Conservation (phyloP, 1,140 invertebrate species). For the Steinernema feltiae region DNA sequence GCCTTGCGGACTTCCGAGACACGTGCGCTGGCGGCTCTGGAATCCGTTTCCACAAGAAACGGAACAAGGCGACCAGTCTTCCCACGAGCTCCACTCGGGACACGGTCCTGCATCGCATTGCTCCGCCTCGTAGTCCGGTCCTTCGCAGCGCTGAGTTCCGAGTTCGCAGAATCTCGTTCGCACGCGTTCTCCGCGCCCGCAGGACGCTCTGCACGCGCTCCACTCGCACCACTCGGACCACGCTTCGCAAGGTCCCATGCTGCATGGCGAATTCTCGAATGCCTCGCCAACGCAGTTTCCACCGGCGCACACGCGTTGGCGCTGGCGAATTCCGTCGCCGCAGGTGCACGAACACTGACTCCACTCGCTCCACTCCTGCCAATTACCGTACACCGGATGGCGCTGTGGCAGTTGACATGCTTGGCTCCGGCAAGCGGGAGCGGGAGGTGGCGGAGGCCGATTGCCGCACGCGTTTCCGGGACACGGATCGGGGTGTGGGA, state of each 20-base stretch:
- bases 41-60: constrained; percentile 34
- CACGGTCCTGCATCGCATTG: constrained; percentile 39
- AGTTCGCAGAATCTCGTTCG: constrained; percentile 38
- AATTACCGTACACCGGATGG: not conserved
- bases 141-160: constrained; percentile 40
- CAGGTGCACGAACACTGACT: constrained; percentile 36
- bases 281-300: constrained; percentile 26
- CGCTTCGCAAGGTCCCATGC: constrained; percentile 38
- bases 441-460: constrained; percentile 16
- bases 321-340: constrained; percentile 35
- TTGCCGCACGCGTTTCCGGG: constrained; percentile 22
- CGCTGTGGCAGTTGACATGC: constrained; percentile 16
- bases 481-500: constrained; percentile 30
- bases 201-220: constrained; percentile 34
- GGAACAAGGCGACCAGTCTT: constrained; percentile 32
- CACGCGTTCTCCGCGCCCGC: constrained; percentile 32
- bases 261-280: constrained; percentile 30
- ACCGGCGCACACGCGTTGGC: constrained; percentile 32
- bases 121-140: constrained; percentile 34
- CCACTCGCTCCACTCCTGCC: constrained; percentile 44
- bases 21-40: constrained; percentile 24
- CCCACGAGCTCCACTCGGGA: constrained; percentile 35
- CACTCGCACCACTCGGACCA: constrained; percentile 44
- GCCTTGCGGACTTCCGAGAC: constrained; percentile 33
- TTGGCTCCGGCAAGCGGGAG: constrained; percentile 11